phyloP scores from a whole-genome alignment of 2,113 vertebrate genomes.

The Collichthys lucidus region DNA sequence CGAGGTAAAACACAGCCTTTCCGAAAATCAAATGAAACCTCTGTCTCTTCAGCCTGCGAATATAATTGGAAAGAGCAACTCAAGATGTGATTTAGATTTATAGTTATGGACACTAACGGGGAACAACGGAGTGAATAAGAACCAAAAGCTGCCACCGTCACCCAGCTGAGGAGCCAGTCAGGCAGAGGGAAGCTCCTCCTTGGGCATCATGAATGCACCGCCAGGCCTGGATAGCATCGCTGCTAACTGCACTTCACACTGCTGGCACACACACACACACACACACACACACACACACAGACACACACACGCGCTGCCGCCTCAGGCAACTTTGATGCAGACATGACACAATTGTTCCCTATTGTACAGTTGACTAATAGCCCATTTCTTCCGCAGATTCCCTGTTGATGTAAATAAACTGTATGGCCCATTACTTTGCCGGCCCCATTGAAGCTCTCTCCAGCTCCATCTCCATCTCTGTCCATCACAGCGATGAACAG shows the following conservation, averaged over 20 bases:
- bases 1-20: slow-evolving; percentile 26
- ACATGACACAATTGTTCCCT: slow-evolving; percentile 67
- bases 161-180: slow-evolving; percentile 47
- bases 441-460: slow-evolving; percentile 38
- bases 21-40: slow-evolving; percentile 1
- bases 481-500: slow-evolving; percentile 15
- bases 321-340: slow-evolving; percentile 61
- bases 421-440: slow-evolving; percentile 70
- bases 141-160: slow-evolving; percentile 13
- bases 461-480: not conserved
- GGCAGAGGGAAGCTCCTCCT: slow-evolving; percentile 58
- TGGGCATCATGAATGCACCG: slow-evolving; percentile 60
- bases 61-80: slow-evolving; percentile 31
- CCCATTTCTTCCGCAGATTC: slow-evolving; percentile 66
- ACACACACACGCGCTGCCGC: slow-evolving; percentile 36
- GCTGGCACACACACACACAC: slow-evolving; percentile 21
- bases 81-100: slow-evolving; percentile 11
- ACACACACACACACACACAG: slow-evolving; percentile 16
- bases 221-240: slow-evolving; percentile 62
- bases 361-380: slow-evolving; percentile 71
- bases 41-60: slow-evolving; percentile 25
- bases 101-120: slow-evolving; percentile 7
- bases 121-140: slow-evolving; percentile 24
- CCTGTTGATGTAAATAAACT: slow-evolving; percentile 78
- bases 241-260: slow-evolving; percentile 67